Evolutionary conservation across 2,888 invertebrate genomes (phyloP), one percentile per base, ranked within the genome.

Genomic region (Rugalucina vietnamica): DNA sequence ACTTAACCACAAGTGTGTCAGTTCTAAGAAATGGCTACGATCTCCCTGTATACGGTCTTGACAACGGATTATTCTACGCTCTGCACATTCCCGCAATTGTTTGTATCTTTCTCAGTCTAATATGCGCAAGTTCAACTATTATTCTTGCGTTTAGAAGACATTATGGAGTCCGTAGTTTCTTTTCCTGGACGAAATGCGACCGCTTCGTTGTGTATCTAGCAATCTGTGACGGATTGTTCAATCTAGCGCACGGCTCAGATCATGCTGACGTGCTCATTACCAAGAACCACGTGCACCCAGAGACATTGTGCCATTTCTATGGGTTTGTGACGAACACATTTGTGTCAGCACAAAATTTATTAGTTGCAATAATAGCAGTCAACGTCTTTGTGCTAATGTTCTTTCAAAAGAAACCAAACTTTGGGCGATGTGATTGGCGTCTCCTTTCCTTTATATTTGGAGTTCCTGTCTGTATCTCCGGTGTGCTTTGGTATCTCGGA

Each of bases 151-250:
- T 65, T 21, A 65, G 34, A 18, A 65, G 65, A 18, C 65, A 65
- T 21, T n/a, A n/a, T n/a, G 18, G 2, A n/a, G n/a, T n/a, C 4
- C 32, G 34, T 32, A 21, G 34, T 2, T 65, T 65, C 24, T 65
- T 65, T 34, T 65, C 65, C 10, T 65, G 65, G 65, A 34, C 65
- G 21, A 65, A 65, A 34, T 65, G 65, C 34, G 65, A 65, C 65
- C 65, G 65, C 34, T 65, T 65, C 21, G 65, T 65, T 5, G 65
- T 65, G 18, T 65, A 65, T 65, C 4, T 65, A 10, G 65, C 65
- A 34, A 10, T 65, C 1, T 65, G 65, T 18, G 65, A 65, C 29
- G 65, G 65, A 12, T 34, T 65, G 8, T 65, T 65, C 65, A 65
- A 65, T n/a, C 5, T 34, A 10, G 32, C 24, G 12, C 65, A 65